Evolutionary conservation across 2,888 invertebrate genomes (phyloP), one percentile per base, ranked within the genome.

Genomic region (Cotesia congregata): DNA sequence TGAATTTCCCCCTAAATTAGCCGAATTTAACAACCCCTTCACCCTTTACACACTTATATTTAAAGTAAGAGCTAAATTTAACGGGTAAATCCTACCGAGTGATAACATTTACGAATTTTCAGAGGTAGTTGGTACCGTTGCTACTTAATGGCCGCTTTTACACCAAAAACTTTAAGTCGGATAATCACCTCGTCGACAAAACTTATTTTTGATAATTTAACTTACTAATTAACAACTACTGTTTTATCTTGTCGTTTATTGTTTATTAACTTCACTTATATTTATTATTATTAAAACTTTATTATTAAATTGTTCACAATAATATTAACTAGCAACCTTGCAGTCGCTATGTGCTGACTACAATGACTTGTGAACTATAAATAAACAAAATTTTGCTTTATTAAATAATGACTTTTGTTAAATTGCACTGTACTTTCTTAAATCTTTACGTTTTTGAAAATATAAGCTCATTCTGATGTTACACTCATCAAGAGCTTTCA

Each of bases 1-100:
- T 84, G 84, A 85, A 83, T 82, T 82, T 82, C 82, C 83, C 80
- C 82, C 84, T 82, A 85, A 87, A 87, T 86, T 86, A 85, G 83
- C 80, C 78, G 82, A 81, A 78, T 79, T 81, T 81, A 73, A 60
- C 78, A 50, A 17, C 72, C 74, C 61, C 70, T 61, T 41, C 59
- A 64, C 61, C 73, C 72, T 50, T 7, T 50, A 50, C 12, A 50
- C 12, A 50, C 50, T 50, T 50, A 50, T 50, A 50, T 50, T 50
- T 50, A 50, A 50, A 50, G 50, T 50, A 50, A 50, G 50, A 50
- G 50, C 50, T 50, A 50, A 7, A 50, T 50, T 50, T 50, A 50
- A 50, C 50, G 12, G 50, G 50, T 7, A 50, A 50, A 50, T 50
- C 50, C 50, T 50, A 50, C 50, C 7, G 50, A 50, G 50, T 77